These are phyloP conservation scores for Microdon myrmicae DNA, from an alignment of 2,888 invertebrate species.

Conservation along the genomic window DNA sequence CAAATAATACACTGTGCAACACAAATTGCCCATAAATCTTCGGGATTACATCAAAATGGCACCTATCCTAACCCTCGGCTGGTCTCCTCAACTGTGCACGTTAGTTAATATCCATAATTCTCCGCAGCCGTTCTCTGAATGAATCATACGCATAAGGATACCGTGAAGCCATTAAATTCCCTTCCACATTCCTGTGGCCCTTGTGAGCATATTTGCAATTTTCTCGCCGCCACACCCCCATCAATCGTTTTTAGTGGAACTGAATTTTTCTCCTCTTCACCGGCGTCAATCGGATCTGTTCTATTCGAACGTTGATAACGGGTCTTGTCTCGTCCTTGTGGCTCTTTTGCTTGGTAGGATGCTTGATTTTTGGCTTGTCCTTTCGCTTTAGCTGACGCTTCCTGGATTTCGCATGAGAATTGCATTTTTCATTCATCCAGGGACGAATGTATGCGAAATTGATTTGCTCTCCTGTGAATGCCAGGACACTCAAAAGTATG, in stretches of 20 bases:
- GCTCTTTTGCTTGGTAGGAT: constrained; percentile 10
- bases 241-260: constrained; percentile 31
- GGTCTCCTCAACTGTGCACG: too few relatives aligned
- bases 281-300: constrained; percentile 62
- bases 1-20: too few relatives aligned
- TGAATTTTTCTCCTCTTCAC: constrained; percentile 59
- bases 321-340: constrained; percentile 17
- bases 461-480: constrained; percentile 59
- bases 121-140: too few relatives aligned
- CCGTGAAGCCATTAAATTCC: constrained; percentile 19
- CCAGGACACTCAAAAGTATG: constrained; percentile 64
- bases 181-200: constrained; percentile 7
- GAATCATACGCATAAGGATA: too few relatives aligned
- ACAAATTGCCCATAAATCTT: too few relatives aligned
- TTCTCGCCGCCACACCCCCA: constrained; percentile 22
- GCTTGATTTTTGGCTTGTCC: constrained; percentile 2
- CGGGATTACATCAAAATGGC: too few relatives aligned
- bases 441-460: constrained; percentile 43
- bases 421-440: constrained; percentile 30
- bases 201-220: constrained; percentile 37
- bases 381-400: constrained; percentile 1
- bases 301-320: constrained; percentile 52
- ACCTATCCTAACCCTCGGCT: too few relatives aligned
- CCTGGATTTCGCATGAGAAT: constrained; percentile 16
- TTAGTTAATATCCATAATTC: too few relatives aligned